Evolutionary conservation across 2,113 vertebrate genomes (phyloP).

Genomic region (Prochilodus magdalenae): DNA sequence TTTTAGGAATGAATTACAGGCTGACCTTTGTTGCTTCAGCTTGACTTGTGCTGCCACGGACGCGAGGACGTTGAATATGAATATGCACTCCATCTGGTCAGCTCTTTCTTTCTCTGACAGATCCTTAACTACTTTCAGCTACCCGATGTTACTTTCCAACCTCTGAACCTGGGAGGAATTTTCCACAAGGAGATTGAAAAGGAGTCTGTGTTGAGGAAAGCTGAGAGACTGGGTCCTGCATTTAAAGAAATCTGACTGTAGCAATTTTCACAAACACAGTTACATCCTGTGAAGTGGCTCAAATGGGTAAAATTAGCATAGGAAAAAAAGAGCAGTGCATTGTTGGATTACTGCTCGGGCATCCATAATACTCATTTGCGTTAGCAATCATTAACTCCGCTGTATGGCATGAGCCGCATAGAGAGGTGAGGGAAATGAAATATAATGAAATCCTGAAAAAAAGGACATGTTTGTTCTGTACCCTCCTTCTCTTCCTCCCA

Average conservation of each 20-base stretch:
- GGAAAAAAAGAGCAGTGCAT: neutral
- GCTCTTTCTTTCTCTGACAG: neutral
- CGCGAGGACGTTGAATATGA: neutral
- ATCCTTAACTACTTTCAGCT: neutral
- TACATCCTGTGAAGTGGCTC: neutral
- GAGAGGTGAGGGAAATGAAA: conserved; percentile 12
- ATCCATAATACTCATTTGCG: neutral
- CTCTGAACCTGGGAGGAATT: neutral
- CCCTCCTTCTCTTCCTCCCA: neutral
- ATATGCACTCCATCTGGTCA: neutral
- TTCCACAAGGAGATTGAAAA: neutral
- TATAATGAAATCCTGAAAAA: conserved; percentile 10
- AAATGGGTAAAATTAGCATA: conserved; percentile 8
- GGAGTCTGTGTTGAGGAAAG: neutral
- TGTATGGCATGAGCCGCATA: neutral
- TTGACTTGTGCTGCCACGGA: neutral
- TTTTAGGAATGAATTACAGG: neutral
- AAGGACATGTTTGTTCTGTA: conserved; percentile 3
- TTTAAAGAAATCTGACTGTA: neutral
- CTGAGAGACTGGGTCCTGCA: neutral
- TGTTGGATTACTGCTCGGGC: conserved; percentile 10
- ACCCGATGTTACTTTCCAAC: neutral
- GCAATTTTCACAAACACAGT: conserved; percentile 11
- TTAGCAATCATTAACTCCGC: neutral
- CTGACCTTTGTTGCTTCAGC: neutral